A percentile compares a stretch with the other conserved stretches of the same genome.
Conservation (phyloP, 2,113 vertebrate genomes). For the Clarias magur region DNA sequence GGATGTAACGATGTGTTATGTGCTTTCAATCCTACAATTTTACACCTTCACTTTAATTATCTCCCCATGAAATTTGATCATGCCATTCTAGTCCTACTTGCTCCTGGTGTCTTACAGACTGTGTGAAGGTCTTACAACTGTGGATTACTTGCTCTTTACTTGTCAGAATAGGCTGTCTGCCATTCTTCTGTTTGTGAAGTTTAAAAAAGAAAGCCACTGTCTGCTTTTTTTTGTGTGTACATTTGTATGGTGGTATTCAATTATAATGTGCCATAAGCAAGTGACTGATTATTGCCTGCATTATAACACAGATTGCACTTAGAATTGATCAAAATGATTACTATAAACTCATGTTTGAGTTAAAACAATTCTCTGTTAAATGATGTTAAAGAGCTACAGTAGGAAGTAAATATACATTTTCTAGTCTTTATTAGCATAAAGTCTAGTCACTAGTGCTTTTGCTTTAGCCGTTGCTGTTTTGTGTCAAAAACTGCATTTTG, state of each 20-base stretch:
- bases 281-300: background rate
- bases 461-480: slow-evolving; percentile 19
- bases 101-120: background rate
- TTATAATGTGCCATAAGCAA: slow-evolving; percentile 32
- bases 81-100: background rate
- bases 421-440: background rate
- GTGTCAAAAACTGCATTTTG: background rate
- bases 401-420: background rate
- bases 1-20: background rate
- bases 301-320: slow-evolving; percentile 23
- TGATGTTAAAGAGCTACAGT: slow-evolving; percentile 26
- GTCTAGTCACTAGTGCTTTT: slow-evolving; percentile 5
- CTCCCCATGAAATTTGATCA: background rate
- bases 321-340: slow-evolving; percentile 1
- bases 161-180: background rate
- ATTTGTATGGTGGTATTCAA: slow-evolving; percentile 15
- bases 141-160: background rate
- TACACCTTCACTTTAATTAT: background rate
- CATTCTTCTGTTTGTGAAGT: background rate
- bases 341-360: background rate
- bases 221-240: background rate
- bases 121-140: background rate
- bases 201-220: background rate
- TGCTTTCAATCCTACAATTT: slow-evolving; percentile 2
- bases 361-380: background rate